A percentile compares a stretch with the other conserved stretches of the same genome.
phyloP scores from a whole-genome alignment of 2,113 vertebrate genomes.

The Strigops habroptila region DNA sequence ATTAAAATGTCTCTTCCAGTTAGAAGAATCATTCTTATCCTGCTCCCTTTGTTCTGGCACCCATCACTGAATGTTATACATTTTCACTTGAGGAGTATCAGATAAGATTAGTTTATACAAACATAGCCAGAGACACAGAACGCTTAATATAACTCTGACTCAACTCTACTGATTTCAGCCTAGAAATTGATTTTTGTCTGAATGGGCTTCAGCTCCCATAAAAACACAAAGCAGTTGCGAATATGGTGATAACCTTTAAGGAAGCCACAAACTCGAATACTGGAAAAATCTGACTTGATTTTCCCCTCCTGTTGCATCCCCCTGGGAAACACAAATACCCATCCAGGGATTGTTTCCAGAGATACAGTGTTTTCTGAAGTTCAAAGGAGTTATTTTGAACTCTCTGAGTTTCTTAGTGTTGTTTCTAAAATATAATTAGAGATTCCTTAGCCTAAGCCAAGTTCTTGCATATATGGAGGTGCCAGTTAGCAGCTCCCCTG shows the following conservation, averaged over 20 bases:
- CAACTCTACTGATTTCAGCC: conserved; percentile 40
- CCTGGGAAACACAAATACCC: conserved; percentile 20
- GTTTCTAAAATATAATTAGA: conserved; percentile 45
- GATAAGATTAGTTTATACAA: conserved; percentile 32
- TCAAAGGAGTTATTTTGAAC: conserved; percentile 35
- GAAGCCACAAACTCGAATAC: neutral
- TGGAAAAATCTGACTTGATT: neutral
- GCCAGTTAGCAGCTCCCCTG: neutral
- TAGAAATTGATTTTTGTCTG: neutral
- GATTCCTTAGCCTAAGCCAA: conserved; percentile 34
- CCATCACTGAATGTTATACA: conserved; percentile 11
- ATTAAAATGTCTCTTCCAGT: conserved; percentile 33
- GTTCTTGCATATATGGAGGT: neutral
- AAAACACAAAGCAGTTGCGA: conserved; percentile 2
- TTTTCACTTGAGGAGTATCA: conserved; percentile 20
- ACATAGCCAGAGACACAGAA: neutral
- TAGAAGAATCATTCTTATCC: neutral
- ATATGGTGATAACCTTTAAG: neutral
- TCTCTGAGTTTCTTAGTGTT: neutral
- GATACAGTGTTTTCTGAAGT: neutral
- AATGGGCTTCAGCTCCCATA: neutral
- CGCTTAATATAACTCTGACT: conserved; percentile 32
- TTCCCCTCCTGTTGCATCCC: neutral
- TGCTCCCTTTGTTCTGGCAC: neutral
- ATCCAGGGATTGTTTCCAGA: conserved; percentile 30